Conservation (phyloP, 2,797 vertebrate genomes). For the Onychomys torridus region DNA sequence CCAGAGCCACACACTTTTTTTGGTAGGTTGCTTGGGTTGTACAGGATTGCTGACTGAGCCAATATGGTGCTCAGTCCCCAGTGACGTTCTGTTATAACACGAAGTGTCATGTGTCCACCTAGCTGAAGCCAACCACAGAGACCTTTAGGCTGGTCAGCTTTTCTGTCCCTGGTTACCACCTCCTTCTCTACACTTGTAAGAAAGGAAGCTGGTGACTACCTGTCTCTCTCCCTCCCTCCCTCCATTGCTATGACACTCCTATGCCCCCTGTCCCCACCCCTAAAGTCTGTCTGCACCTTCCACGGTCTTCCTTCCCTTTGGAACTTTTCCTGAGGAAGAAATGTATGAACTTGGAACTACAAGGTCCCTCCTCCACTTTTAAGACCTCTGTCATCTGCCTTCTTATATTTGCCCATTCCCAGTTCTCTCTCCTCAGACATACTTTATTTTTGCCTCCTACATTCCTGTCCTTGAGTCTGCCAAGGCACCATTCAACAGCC, state of each 20-base stretch:
- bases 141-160: background rate
- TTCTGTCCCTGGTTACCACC: background rate
- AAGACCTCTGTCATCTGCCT: background rate
- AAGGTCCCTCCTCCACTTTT: fast-evolving
- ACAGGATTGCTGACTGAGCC: background rate
- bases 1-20: background rate
- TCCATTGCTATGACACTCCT: background rate
- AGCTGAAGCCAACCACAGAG: background rate
- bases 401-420: background rate
- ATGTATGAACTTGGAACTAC: background rate
- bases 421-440: background rate
- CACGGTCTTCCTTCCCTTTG: background rate
- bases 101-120: background rate
- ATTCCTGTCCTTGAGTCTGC: background rate
- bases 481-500: background rate
- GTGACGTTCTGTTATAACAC: background rate
- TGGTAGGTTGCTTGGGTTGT: background rate
- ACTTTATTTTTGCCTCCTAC: background rate
- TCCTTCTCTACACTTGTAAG: background rate
- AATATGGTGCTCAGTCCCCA: background rate
- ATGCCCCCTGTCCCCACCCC: background rate
- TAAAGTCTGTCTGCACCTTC: background rate
- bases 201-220: background rate
- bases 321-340: background rate
- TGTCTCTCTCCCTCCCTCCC: background rate